Base-by-base conservation (phyloP, 2,113 vertebrate genomes). In the Phylloscopus whistleri region DNA sequence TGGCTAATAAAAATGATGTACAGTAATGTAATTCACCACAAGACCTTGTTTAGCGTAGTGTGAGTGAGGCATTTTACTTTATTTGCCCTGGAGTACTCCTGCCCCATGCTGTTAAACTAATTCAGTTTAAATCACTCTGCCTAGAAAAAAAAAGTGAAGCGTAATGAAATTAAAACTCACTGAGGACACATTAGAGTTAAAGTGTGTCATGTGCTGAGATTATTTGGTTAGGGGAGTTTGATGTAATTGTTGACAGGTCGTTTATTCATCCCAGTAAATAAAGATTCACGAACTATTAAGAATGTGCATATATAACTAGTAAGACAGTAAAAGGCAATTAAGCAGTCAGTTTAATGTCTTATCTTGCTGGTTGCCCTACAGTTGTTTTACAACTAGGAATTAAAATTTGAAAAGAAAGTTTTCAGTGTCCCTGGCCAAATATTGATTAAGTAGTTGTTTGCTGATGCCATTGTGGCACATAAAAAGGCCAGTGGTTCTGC, bases 381-480 rank as follows among this genome's bases (percentile, higher is more conserved):
- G 97, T 97, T 98, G 98, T 99, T 99, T 99, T 99, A 99, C 98
- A 98, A 98, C 97, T 91, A 96, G 98, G 98, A 98, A 99, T 99
- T 99, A 99, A 98, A 99, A 99, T 99, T 98, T 99, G 99, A 99
- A 99, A 99, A 98, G 98, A 96, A 96, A 97, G 98, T 98, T 98
- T 99, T 99, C 98, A 98, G 98, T 98, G 97, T 97, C 96, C 96
- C 98, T 99, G 98, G 98, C 98, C 99, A 99, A 99, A 99, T 99
- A 99, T 99, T 99, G 99, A 99, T 99, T 99, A 99, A 99, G 99
- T 98, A 99, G 98, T 98, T 99, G 99, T 99, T 99, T 99, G 99
- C 98, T 97, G 98, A 99, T 98, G 98, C 98, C 97, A 99, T 99
- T 99, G 99, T 99, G 98, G 97, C 95, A 85, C 97, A 95, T 94